Evolutionary conservation across 2,888 invertebrate species (phyloP).

Genomic region (Erebia aethiops): DNA sequence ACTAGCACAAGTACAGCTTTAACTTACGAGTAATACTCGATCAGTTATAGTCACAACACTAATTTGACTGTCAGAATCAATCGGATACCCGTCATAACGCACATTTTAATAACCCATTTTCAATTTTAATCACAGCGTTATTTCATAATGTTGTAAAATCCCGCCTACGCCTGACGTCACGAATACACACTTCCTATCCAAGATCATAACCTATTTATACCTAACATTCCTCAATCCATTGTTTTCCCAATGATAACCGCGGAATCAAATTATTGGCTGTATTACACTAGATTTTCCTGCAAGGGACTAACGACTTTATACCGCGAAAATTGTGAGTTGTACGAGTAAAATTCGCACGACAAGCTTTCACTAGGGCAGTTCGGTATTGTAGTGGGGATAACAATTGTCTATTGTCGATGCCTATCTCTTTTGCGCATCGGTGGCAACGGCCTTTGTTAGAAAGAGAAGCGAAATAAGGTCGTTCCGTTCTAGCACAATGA

Average conservation of each 20-base stretch:
- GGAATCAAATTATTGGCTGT: conserved; percentile 78
- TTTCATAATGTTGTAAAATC: conserved; percentile 38
- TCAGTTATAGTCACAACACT: neutral
- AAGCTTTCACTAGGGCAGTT: conserved; percentile 60
- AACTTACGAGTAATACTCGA: neutral
- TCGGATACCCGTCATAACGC: neutral
- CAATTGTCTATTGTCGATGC: conserved; percentile 80
- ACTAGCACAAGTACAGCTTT: neutral
- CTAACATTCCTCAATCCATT: conserved; percentile 61
- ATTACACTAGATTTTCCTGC: conserved; percentile 43
- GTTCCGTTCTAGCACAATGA: conserved; percentile 65
- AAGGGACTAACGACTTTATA: conserved; percentile 50
- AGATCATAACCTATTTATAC: conserved; percentile 58
- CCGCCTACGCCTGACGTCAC: conserved; percentile 54
- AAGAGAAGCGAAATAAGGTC: conserved; percentile 48
- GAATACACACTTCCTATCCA: conserved; percentile 56
- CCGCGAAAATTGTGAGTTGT: conserved; percentile 27
- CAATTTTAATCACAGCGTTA: conserved; percentile 32
- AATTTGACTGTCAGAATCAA: neutral
- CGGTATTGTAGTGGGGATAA: conserved; percentile 71
- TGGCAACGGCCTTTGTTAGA: conserved; percentile 65
- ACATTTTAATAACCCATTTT: conserved; percentile 19
- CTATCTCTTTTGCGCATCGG: conserved; percentile 76
- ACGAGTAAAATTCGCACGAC: conserved; percentile 52
- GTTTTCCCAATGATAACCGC: conserved; percentile 75